Conservation (phyloP, 2,888 invertebrate species). For the Philopedon plagiatum region DNA sequence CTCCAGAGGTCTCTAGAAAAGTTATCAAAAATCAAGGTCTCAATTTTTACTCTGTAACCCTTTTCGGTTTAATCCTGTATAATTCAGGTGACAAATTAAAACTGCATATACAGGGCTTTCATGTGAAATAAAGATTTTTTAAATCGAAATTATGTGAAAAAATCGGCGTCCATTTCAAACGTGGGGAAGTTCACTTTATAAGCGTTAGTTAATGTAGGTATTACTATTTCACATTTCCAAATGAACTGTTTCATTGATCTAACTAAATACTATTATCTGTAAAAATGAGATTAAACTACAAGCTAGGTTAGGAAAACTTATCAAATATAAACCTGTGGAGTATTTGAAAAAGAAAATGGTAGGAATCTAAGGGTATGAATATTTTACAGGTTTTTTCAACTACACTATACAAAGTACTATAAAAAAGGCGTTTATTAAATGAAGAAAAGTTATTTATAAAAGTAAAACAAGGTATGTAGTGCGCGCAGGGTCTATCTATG, state of each 20-base stretch:
- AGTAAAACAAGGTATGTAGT: background rate
- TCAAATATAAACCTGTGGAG: background rate
- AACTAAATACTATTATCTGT: background rate
- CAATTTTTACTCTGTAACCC: no score
- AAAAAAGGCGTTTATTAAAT: background rate
- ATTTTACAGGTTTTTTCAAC: background rate
- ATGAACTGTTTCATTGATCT: slow-evolving; percentile 9
- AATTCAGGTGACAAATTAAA: no score
- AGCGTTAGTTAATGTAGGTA: no score
- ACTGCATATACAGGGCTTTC: no score
- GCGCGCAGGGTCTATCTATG: background rate
- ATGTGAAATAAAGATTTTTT: no score
- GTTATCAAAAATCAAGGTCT: no score
- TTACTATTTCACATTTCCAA: background rate
- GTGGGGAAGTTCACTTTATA: no score
- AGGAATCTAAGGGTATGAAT: background rate
- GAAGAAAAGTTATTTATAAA: background rate
- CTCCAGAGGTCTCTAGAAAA: no score
- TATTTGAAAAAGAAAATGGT: background rate
- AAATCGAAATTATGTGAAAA: no score
- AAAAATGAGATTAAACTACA: slow-evolving; percentile 8
- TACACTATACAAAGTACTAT: background rate
- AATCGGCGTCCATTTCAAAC: no score
- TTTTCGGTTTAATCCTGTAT: no score
- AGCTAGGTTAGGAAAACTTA: background rate